Evolutionary conservation across 1,140 invertebrate genomes (phyloP), one percentile per base, ranked within the genome.

Genomic region (Drosophila micromelanica): DNA sequence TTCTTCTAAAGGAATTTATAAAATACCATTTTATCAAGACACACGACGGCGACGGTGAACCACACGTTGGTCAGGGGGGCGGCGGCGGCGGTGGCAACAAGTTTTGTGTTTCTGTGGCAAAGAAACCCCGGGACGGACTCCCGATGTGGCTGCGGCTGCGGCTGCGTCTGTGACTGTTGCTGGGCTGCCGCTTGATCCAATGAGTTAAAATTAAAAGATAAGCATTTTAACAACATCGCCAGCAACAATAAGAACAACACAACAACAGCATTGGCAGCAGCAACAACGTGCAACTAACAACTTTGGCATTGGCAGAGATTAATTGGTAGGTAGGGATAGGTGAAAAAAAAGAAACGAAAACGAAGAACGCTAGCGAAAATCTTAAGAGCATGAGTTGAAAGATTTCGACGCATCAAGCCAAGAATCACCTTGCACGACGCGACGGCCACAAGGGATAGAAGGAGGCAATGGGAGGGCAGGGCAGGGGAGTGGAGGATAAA

Each of bases 121-220:
- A 70, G 42, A 61, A 60, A 63, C 57, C 17, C 40, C 67, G 61
- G 43, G 51, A 63, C 43, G 43, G 51, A 63, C 43, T 45, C 23
- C 37, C 45, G 48, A 35, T 35, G 32, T 35, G 20, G 20, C 20
- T 17, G 17, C 2, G 15, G 13, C 35, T 56, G 54, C 54, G 35
- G 5, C 35, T 63, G 40, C 52, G 55, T 48, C 64, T 62, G 55
- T 43, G 56, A 55, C 74, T 78, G 82, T 81, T 86, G 81, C 80
- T 65, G 81, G 77, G 81, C 68, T 54, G 65, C 68, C 60, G 80
- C 79, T 89, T 89, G 84, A 89, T 89, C 84, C 85, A 90, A 89
- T 90, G 86, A 90, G 80, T 90, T 90, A 90, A 90, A 90, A 86
- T 90, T 90, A 90, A 90, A 90, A 90, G 86, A 90, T 90, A 90